Conservation (phyloP, 2,888 invertebrate species). For the Resseliella maxima region DNA sequence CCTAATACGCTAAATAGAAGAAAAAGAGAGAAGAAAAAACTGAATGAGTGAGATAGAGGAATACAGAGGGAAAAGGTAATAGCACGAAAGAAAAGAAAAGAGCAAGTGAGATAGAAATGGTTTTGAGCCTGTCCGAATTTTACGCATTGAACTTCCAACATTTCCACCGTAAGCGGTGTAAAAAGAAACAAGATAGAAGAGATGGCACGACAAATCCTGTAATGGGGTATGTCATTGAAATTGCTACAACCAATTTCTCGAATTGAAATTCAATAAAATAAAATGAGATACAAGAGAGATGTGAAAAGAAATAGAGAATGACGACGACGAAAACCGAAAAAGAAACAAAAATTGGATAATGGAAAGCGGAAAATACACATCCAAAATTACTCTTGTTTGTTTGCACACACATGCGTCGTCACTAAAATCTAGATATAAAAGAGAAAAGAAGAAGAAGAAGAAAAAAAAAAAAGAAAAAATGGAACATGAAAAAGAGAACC, state of each 20-base stretch:
- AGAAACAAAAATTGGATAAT: conserved; percentile 13
- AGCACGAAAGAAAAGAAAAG: no score
- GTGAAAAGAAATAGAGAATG: background rate
- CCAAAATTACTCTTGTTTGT: conserved; percentile 7
- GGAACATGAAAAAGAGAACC: background rate
- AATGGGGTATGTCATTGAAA: conserved; percentile 35
- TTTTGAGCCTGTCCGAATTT: background rate
- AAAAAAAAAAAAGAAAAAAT: background rate
- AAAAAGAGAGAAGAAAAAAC: no score
- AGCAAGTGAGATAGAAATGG: no score
- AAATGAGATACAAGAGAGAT: conserved; percentile 13
- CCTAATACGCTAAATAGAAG: background rate
- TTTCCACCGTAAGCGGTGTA: conserved; percentile 7
- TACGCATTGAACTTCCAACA: background rate
- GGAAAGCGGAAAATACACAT: conserved; percentile 30
- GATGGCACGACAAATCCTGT: conserved; percentile 12
- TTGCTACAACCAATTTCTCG: conserved; percentile 48
- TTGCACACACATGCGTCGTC: conserved; percentile 19
- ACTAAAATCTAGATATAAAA: background rate
- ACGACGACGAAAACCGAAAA: background rate
- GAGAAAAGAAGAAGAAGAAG: background rate
- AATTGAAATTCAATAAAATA: conserved; percentile 51
- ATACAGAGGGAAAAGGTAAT: no score
- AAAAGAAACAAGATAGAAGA: background rate
- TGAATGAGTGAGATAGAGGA: no score